Evolutionary conservation across 1,140 invertebrate genomes (phyloP), one percentile per base, ranked within the genome.

Genomic region (Saccostrea cuccullata): DNA sequence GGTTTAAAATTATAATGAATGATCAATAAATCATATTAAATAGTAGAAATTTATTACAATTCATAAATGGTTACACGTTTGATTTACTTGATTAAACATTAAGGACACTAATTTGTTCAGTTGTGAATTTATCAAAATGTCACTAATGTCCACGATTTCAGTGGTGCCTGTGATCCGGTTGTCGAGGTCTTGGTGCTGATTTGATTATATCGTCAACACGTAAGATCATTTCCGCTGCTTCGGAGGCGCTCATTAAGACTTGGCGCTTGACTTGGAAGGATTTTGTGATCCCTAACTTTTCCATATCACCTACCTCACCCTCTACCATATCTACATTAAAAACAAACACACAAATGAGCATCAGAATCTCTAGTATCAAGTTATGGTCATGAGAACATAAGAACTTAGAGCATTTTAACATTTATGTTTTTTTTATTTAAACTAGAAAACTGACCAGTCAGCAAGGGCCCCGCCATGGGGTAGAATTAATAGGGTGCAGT

Each of bases 141-240:
- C 60, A 64, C 60, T 64, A 64, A 20, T 23, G 4, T 20, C 15
- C 60, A 64, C 60, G n/a, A 73, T 73, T 26, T 73, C 23, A 92
- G 85, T 93, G 92, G 77, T 89, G 91, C 92, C 97, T 96, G 84
- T 95, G n/a, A n/a, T n/a, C n/a, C n/a, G n/a, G n/a, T n/a, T n/a
- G n/a, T n/a, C n/a, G n/a, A n/a, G n/a, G n/a, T 88, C 99, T 96
- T 2, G 99, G 99, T 56, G 99, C 98, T 60, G 98, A 96, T 94
- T 97, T 98, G 40, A 99, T 97, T 89, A 99, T 99, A 95, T 99
- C 97, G 95, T 99, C 99, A 2, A 99, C 99, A 73, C 99, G 97
- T 13, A 99, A 95, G 93, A 99, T 99, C 98, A 99, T 99, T 96
- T 99, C 99, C 0, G 99, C 99, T 5, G 99, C 99, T 96, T 99